phyloP scores from a whole-genome alignment of 2,797 vertebrate genomes.

The Notamacropus eugenii region DNA sequence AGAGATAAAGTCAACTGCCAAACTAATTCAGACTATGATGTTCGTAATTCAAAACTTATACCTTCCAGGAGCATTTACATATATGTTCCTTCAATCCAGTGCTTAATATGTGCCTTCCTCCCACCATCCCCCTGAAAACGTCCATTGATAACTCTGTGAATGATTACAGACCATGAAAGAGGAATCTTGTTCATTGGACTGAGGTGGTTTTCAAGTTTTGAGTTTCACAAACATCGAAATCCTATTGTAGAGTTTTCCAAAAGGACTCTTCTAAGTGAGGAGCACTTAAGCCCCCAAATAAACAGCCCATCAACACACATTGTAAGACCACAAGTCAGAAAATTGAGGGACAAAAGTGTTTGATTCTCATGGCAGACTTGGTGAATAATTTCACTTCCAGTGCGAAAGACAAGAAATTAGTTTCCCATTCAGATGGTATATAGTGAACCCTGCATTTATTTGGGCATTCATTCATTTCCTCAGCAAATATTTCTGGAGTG shows the following conservation, averaged over 20 bases:
- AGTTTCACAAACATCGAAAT: not conserved
- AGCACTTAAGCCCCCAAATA: not conserved
- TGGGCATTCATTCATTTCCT: not conserved
- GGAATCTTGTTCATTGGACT: not conserved
- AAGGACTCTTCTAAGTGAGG: not conserved
- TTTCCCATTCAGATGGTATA: not conserved
- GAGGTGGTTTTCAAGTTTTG: conserved; percentile 4
- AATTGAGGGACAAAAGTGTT: conserved; percentile 1
- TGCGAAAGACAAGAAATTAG: not conserved
- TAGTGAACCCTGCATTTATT: not conserved
- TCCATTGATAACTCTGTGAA: not conserved
- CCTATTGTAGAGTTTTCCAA: not conserved
- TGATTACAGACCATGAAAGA: not conserved
- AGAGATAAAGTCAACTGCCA: not conserved
- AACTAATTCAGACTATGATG: not conserved
- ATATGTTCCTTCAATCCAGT: not conserved
- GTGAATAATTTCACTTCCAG: not conserved
- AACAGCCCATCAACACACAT: not conserved
- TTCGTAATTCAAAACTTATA: not conserved
- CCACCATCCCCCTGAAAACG: not conserved
- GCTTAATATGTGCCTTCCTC: not conserved
- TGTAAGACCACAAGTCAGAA: not conserved
- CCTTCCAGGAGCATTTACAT: not conserved
- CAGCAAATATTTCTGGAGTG: not conserved
- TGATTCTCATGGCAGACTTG: not conserved